Evolutionary conservation across 2,113 vertebrate genomes (phyloP), one percentile per base, ranked within the genome.

Genomic region (Sorex araneus): DNA sequence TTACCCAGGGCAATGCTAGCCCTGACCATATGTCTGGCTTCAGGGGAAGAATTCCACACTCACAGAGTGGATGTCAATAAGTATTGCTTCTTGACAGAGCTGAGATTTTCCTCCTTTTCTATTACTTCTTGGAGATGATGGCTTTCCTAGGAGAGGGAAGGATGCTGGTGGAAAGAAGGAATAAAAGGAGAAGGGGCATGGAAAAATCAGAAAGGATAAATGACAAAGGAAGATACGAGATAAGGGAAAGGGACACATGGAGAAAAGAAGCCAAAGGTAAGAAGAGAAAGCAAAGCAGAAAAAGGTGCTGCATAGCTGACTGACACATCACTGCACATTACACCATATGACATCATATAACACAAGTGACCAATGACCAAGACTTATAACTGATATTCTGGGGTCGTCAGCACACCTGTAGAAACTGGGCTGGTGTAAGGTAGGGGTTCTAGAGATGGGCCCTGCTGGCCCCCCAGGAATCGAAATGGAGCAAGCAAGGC

Each of bases 121-220:
- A 43, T 76, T 47, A 86, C 0, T 27, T 47, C 66, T 43, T 87
- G 13, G 43, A 34, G 3, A 32, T 74, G 47, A 30, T 69, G 64
- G 15, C 28, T 76, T 67, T 81, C 34, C 43, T 11, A 76, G 36
- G 15, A 92, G 92, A 83, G 23, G 50, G 43, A 32, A 89, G 54
- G 36, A 60, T 34, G 50, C 2, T 83, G 34, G 34, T 63, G 57
- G 45, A 60, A 91, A 83, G 67, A 84, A 63, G 19, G 34, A 76
- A 70, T 25, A 79, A 80, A 86, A 92, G 30, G 75, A 54, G 19
- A 54, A 70, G n/a, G 6, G 36, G n/a, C 40, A 84, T 32, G 27
- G 50, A 84, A 93, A 63, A 74, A 64, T 19, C 54, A 40, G 19
- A 78, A 54, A 67, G 21, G n/a, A 19, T 70, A 85, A 92, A 89